These are phyloP conservation scores for Neolamprologus multifasciatus DNA, from an alignment of 2,797 vertebrate genomes.

Conservation along the genomic window DNA sequence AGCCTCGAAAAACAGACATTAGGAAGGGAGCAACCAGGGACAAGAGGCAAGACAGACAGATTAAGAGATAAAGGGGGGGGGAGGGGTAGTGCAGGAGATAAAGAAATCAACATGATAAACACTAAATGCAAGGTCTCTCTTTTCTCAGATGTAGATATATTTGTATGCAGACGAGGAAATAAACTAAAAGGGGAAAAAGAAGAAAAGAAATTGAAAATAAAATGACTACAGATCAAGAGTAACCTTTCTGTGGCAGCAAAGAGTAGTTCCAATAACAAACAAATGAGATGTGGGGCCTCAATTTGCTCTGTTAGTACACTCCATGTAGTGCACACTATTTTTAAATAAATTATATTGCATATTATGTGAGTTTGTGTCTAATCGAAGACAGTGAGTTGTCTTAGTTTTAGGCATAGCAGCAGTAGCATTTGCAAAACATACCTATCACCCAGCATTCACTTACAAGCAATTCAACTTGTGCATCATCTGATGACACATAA, in stretches of 20 bases:
- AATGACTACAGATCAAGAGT: neutral
- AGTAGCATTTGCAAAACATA: neutral
- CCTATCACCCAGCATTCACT: neutral
- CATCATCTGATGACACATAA: neutral
- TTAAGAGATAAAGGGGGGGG: neutral
- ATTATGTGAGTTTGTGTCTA: neutral
- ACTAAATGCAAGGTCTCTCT: neutral
- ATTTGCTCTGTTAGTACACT: neutral
- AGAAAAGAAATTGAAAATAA: neutral
- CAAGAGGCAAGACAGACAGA: neutral
- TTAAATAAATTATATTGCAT: neutral
- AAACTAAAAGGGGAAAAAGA: neutral
- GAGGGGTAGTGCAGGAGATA: neutral
- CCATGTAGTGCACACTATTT: neutral
- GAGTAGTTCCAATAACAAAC: neutral
- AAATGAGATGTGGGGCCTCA: neutral
- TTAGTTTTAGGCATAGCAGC: neutral
- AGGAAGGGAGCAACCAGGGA: neutral
- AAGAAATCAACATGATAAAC: conserved; percentile 11
- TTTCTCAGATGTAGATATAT: neutral
- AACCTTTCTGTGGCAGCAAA: neutral
- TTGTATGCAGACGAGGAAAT: neutral
- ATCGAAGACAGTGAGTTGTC: neutral
- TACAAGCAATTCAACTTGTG: neutral
- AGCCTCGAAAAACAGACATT: neutral